Base-by-base conservation (phyloP, 1,140 invertebrate species). In the Popillia japonica region DNA sequence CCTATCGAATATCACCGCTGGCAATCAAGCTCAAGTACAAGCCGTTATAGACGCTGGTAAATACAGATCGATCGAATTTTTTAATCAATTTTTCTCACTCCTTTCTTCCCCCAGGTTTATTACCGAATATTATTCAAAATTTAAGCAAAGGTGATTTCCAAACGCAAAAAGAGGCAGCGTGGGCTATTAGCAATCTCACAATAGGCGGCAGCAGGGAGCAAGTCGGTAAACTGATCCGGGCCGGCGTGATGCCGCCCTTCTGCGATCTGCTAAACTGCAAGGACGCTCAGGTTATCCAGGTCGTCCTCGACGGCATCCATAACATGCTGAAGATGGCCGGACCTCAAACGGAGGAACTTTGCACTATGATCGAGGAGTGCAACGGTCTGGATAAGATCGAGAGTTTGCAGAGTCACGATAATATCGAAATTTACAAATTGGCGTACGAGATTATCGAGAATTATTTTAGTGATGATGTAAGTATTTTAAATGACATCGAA, bases 111-210 rank as follows among this genome's bases (percentile, higher is more conserved):
- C 68, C 72, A 85, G 84, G 93, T 3, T 90, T 99, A 20, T 91
- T 99, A 83, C 97, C 98, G 23, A 92, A 97, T 84, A 97, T 99
- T 75, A 98, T 99, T 81, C 91, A 94, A 81, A 98, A 99, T 89
- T 89, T 99, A 77, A 91, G 89, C 81, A 94, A 97, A 91, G 96
- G 96, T 76, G 98, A 99, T 88, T 99, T 99, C 89, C 97, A 99
- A 90, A 99, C 97, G 7, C 97, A 99, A 87, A 99, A 99, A 87
- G 98, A 99, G 89, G 98, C 98, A 10, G 98, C 98, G 0, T 99
- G 98, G 98, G 98, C 98, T 6, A 96, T 99, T 23, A 98, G 96
- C 84, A 99, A 99, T 89, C 91, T 99, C 72, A 99, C 98, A 77
- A 98, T 99, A 84, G 98, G 96, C 83, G 98, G 98, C 23, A 96